Base-by-base conservation (phyloP, 2,888 invertebrate species). In the Eulithis testata region DNA sequence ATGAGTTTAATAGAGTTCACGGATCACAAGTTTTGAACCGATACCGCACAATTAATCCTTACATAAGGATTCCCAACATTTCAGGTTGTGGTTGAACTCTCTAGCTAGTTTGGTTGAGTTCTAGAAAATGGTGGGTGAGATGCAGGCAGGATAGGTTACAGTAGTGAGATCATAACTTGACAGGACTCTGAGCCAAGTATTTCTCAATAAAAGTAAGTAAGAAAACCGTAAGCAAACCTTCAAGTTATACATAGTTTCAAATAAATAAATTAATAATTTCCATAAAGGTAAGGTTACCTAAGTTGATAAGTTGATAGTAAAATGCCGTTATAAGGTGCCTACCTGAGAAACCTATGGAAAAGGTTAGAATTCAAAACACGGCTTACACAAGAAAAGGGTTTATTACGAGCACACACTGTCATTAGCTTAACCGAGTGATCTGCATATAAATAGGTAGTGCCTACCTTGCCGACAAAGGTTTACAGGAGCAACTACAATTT, bases 341-440 rank as follows among this genome's bases (percentile, higher is more conserved):
- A 12, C 45, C 12, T 47, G 12, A 40, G 2, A 21, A 12, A n/a
- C 21, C 14, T 47, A 47, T 21, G 47, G 8, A 47, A 47, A 47
- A 47, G 47, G 47, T 47, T 47, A 47, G 21, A 14, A 21, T 47
- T 47, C 47, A 47, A 14, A 47, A 57, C 14, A 43, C 53, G 37
- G 40, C 40, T 44, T 40, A 57, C 45, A 50, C 45, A 56, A 66
- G 54, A 56, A 62, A 66, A 62, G 63, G 62, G 63, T 60, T 62
- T 54, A 63, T 66, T 21, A 9, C 7, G 12, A 12, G 21, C 21
- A 47, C 21, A 58, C 62, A 57, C 60, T 66, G 49, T 63, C 65
- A 76, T 77, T 78, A 70, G 72, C 75, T 75, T 77, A 73, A 73
- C 72, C 72, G 74, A 79, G 76, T 73, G 68, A 76, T 79, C 76